A percentile compares a stretch with the other conserved stretches of the same genome.
phyloP scores from a whole-genome alignment of 2,888 invertebrate genomes.

The Pseudanteris insignis region DNA sequence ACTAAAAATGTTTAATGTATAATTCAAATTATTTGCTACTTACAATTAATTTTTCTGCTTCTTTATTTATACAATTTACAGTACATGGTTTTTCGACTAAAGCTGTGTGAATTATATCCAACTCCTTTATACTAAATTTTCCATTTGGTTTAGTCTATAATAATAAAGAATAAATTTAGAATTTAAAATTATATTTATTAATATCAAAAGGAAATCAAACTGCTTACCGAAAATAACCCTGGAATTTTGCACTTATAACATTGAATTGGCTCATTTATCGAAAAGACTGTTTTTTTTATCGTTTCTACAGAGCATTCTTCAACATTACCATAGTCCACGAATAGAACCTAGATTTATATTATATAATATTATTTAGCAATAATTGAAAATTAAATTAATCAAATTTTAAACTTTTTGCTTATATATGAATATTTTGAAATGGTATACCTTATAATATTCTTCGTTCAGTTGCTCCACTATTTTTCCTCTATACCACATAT shows the following conservation, averaged over 20 bases:
- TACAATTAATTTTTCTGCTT: conserved; percentile 1
- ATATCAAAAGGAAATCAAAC: too few species aligned
- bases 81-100: conserved; percentile 71
- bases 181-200: conserved; percentile 1
- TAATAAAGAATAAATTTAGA: neutral
- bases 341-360: conserved; percentile 73
- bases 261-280: conserved; percentile 75
- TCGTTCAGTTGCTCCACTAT: conserved; percentile 9
- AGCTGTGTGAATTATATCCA: conserved; percentile 72
- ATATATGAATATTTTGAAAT: too few species aligned
- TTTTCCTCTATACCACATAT: conserved; percentile 22
- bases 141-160: conserved; percentile 60
- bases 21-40: conserved; percentile 6
- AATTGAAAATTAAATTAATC: too few species aligned
- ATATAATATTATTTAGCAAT: too few species aligned
- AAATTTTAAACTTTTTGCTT: too few species aligned
- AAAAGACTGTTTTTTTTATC: conserved; percentile 72
- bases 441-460: conserved; percentile 4
- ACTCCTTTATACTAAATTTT: conserved; percentile 57
- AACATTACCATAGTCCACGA: conserved; percentile 85
- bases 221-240: conserved; percentile 69
- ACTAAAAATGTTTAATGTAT: too few species aligned
- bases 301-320: conserved; percentile 72
- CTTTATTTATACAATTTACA: conserved; percentile 66
- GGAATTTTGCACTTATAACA: conserved; percentile 72